A percentile compares a stretch with the other conserved stretches of the same genome.
These are phyloP conservation scores for Volucella inanis DNA, from an alignment of 2,888 invertebrate species.

Conservation along the genomic window DNA sequence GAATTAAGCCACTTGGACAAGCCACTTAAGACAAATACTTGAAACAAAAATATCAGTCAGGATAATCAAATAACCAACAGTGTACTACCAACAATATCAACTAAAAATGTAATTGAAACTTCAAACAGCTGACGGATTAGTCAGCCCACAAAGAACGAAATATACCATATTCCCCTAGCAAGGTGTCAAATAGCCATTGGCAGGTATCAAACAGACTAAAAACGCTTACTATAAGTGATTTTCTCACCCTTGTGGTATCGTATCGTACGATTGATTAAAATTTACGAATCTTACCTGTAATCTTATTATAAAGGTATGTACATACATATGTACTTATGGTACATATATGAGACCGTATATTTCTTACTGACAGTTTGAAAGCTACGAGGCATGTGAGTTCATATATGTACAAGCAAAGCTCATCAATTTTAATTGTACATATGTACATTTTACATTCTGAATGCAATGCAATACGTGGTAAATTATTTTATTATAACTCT, in stretches of 20 bases:
- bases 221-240: slow-evolving; percentile 40
- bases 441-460: slow-evolving; percentile 66
- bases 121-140: slow-evolving; percentile 13
- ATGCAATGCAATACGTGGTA: slow-evolving; percentile 61
- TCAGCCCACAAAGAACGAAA: slow-evolving; percentile 6
- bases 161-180: slow-evolving; percentile 10
- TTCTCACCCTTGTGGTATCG: slow-evolving; percentile 35
- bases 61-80: background rate
- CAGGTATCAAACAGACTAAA: slow-evolving; percentile 25
- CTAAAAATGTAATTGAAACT: slow-evolving; percentile 55
- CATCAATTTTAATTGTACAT: slow-evolving; percentile 69
- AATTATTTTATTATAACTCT: slow-evolving; percentile 56
- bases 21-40: too few relatives aligned
- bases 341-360: slow-evolving; percentile 37
- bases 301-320: slow-evolving; percentile 48
- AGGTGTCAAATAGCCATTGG: slow-evolving; percentile 64
- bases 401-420: background rate
- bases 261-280: slow-evolving; percentile 65
- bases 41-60: too few relatives aligned
- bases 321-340: too few relatives aligned
- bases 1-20: too few relatives aligned
- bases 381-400: slow-evolving; percentile 38
- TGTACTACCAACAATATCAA: slow-evolving; percentile 19
- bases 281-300: slow-evolving; percentile 71
- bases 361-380: slow-evolving; percentile 17